Evolutionary conservation across 2,888 invertebrate species (phyloP), one percentile per base, ranked within the genome.

Genomic region (Anarsia innoxiella): DNA sequence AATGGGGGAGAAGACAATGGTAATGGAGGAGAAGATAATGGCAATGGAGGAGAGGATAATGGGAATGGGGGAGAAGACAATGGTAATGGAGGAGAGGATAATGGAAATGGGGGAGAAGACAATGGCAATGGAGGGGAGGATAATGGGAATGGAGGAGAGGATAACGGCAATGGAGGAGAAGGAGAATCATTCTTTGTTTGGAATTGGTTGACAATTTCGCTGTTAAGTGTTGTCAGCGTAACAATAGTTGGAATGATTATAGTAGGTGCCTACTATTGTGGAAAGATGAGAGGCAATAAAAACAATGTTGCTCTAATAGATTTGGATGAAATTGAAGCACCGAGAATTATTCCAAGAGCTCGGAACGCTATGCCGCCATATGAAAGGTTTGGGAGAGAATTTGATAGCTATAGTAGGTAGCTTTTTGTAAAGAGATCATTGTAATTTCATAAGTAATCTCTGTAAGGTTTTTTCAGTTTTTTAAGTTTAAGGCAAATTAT

Each of bases 181-280:
- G 28, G 28, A 6, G 25, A 25, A 6, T n/a, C 25, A 25, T n/a
- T 3, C 3, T 23, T 12, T 23, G 49, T 57, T 23, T 60, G 61
- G 61, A 58, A 46, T 35, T 26, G 43, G 1, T 52, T 51, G 38
- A 54, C 54, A 2, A 61, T 67, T 25, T 31, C 49, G 4, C 36
- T 66, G 12, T 50, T 63, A 6, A 37, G 46, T 1, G 41, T 60
- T 10, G 57, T 40, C 9, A 40, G 42, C 8, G 26, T 52, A 3
- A 45, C 46, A 8, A 31, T 43, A n/a, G 8, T 59, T 31, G 44
- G 42, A 9, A 16, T 59, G 3, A 31, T 52, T n/a, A 36, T 36
- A 2, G 47, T 58, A 8, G 36, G 51, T 15, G 48, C 59, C 1
- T 67, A 62, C 42, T 48, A 59, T 30, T 42, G 46, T 11, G 65